phyloP scores from a whole-genome alignment of 1,140 invertebrate species.

The Daktulosphaira vitifoliae region DNA sequence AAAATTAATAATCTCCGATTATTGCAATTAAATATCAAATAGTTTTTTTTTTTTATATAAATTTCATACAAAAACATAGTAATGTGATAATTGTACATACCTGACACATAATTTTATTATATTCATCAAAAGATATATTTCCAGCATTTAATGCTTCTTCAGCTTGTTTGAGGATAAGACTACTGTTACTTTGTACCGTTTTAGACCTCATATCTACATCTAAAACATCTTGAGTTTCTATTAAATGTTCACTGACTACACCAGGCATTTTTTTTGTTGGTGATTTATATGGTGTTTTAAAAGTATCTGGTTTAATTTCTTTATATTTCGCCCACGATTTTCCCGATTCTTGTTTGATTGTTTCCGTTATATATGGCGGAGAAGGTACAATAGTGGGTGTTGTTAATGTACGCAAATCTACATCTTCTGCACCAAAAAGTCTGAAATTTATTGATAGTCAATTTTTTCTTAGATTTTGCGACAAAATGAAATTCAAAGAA shows the following conservation, averaged over 20 bases:
- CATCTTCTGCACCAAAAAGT: constrained; percentile 83
- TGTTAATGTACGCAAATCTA: constrained; percentile 57
- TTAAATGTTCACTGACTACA: neutral
- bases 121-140: constrained; percentile 65
- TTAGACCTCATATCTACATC: constrained; percentile 35
- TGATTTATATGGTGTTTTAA: constrained; percentile 35
- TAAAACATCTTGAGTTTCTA: neutral
- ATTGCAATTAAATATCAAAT: too few species aligned
- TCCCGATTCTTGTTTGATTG: constrained; percentile 27
- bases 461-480: too few species aligned
- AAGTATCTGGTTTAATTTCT: constrained; percentile 38
- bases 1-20: constrained; percentile 31
- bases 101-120: constrained; percentile 64
- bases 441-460: constrained; percentile 50
- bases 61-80: neutral
- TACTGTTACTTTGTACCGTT: constrained; percentile 29
- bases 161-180: constrained; percentile 64
- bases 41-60: too few species aligned
- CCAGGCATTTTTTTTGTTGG: constrained; percentile 13
- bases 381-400: neutral
- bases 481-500: too few species aligned
- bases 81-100: constrained; percentile 41
- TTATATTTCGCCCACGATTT: constrained; percentile 39
- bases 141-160: constrained; percentile 69
- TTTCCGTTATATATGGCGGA: constrained; percentile 41